Conservation (phyloP, 2,888 invertebrate species). For the Harpagoxenus sublaevis region DNA sequence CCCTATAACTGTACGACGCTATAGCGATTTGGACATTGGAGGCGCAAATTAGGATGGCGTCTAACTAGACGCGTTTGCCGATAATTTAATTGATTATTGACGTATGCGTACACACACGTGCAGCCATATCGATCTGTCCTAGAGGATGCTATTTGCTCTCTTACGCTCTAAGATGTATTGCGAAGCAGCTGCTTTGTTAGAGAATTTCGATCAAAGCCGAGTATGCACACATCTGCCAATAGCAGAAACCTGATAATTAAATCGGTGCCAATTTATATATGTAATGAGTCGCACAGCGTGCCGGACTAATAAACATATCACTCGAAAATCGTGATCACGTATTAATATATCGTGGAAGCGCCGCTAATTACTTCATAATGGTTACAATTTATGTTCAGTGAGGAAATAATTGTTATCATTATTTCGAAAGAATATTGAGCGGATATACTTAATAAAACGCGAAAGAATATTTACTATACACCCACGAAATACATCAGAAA, state of each 20-base stretch:
- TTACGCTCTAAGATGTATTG: slow-evolving; percentile 36
- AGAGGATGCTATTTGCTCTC: slow-evolving; percentile 30
- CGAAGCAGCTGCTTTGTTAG: slow-evolving; percentile 34
- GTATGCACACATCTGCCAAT: slow-evolving; percentile 18
- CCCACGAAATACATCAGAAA: not conserved
- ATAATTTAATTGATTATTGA: slow-evolving; percentile 63
- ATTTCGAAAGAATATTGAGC: slow-evolving; percentile 3
- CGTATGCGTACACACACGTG: slow-evolving; percentile 10
- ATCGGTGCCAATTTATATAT: slow-evolving; percentile 50
- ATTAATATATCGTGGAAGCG: slow-evolving; percentile 23
- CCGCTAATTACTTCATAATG: slow-evolving; percentile 39
- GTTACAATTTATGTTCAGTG: slow-evolving; percentile 16
- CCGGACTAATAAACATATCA: slow-evolving; percentile 30
- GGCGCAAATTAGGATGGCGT: slow-evolving; percentile 54
- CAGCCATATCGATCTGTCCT: slow-evolving; percentile 28
- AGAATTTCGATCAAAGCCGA: slow-evolving; percentile 50
- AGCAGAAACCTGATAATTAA: slow-evolving; percentile 51
- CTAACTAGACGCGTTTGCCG: slow-evolving; percentile 53
- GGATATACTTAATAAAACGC: not conserved
- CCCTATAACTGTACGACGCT: slow-evolving; percentile 18
- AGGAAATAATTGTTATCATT: slow-evolving; percentile 2
- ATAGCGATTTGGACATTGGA: slow-evolving; percentile 46
- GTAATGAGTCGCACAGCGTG: slow-evolving; percentile 2
- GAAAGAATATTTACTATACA: not conserved
- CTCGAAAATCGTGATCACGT: slow-evolving; percentile 26